These are phyloP conservation scores for Diadegma fenestrale DNA, from an alignment of 2,888 invertebrate genomes.

Conservation along the genomic window DNA sequence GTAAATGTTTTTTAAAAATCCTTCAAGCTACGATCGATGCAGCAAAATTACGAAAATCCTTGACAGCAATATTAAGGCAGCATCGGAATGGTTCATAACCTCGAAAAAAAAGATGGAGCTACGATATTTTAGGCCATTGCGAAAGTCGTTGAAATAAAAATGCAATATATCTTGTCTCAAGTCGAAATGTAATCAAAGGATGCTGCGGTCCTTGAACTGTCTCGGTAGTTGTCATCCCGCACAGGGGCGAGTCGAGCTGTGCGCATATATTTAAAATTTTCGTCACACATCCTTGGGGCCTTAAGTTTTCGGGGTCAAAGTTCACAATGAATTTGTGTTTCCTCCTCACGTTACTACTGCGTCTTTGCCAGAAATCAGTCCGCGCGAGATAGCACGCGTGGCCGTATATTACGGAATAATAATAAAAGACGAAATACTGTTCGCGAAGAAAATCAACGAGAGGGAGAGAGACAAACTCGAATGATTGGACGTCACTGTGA, in stretches of 20 bases:
- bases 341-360: background rate
- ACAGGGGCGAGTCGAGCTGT: background rate
- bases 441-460: background rate
- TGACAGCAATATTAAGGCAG: background rate
- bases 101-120: background rate
- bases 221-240: background rate
- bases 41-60: background rate
- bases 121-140: background rate
- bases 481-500: constrained; percentile 70
- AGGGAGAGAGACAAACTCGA: background rate
- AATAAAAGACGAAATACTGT: background rate
- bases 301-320: constrained; percentile 18
- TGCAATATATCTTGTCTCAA: background rate
- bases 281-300: background rate
- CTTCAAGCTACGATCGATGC: background rate
- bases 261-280: background rate
- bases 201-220: constrained; percentile 1
- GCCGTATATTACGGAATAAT: background rate
- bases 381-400: background rate
- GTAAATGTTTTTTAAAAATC: background rate
- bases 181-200: background rate
- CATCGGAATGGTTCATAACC: background rate
- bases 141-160: background rate
- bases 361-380: background rate
- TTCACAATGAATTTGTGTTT: constrained; percentile 15